Evolutionary conservation across 1,140 invertebrate species (phyloP), one percentile per base, ranked within the genome.

Genomic region (Euglossa dilemma): DNA sequence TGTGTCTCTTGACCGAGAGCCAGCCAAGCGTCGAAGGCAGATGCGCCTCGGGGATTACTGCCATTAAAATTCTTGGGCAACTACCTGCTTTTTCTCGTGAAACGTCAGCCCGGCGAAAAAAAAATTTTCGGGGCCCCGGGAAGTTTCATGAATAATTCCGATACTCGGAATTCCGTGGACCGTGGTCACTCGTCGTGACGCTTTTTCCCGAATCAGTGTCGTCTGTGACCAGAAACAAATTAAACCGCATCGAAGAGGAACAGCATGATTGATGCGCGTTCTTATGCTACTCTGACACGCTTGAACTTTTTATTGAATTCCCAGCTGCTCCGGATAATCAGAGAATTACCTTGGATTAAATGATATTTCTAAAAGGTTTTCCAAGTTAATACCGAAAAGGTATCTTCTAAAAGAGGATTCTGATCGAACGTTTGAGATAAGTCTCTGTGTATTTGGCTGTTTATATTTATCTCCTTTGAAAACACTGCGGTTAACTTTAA

Each of bases 41-140:
- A 57, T 57, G 61, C 4, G 20, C 61, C 61, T 7, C 6, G 0
- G 20, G 56, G 50, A 75, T 66, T 75, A 50, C 25, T 2, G 25
- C 18, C 80, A 81, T 81, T 81, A 75, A 81, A 50, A 81, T 81
- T 81, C 80, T 28, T 59, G 20, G 1, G 20, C 18, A 52, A 57
- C 80, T 81, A 81, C 80, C 80, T 76, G 80, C 43, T 5, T 28
- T 57, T 81, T 73, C 72, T 67, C 50, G 18, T 20, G 72, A 76
- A 76, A 76, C n/a, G 12, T 1, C 6, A 16, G 18, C 7, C 3
- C 12, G 14, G 11, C 20, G 2, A 25, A 6, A 20, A n/a, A 23
- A 61, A 79, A 80, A 43, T 18, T 12, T 11, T 18, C n/a, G 4
- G 14, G 12, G 7, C 7, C n/a, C 6, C 9, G 12, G 9, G 8